Conservation (phyloP, 1,140 invertebrate species). For the Drosophila grimshawi region DNA sequence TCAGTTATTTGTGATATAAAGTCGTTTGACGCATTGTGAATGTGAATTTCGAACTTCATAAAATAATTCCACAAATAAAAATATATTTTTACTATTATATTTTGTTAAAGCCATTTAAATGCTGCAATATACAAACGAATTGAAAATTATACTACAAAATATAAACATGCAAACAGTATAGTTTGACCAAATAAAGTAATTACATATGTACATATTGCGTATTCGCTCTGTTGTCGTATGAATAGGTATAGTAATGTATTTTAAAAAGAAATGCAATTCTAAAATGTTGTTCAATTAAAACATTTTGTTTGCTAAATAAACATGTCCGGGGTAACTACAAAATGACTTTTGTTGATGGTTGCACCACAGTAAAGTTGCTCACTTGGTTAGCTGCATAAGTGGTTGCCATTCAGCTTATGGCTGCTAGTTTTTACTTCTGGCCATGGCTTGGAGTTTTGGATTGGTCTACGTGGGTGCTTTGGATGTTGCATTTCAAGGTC, state of each 20-base stretch:
- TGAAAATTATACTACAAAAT: no score
- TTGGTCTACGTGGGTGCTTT: conserved; percentile 4
- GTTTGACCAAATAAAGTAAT: no score
- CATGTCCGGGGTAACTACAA: conserved; percentile 56
- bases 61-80: no score
- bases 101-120: no score
- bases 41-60: no score
- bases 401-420: conserved; percentile 28
- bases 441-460: conserved; percentile 33
- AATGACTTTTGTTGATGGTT: conserved; percentile 76
- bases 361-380: conserved; percentile 67
- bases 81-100: no score
- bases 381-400: conserved; percentile 65
- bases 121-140: no score
- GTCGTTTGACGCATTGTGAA: background rate
- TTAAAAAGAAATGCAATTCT: conserved; percentile 19
- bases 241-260: background rate
- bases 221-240: no score
- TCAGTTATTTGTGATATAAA: background rate
- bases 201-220: no score
- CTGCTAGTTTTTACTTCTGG: conserved; percentile 11
- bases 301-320: conserved; percentile 79
- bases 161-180: no score
- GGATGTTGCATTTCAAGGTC: conserved; percentile 72
- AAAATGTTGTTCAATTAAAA: conserved; percentile 75